A percentile compares a stretch with the other conserved stretches of the same genome.
These are phyloP conservation scores for Apaloderma vittatum DNA, from an alignment of 2,113 vertebrate genomes.

Conservation along the genomic window DNA sequence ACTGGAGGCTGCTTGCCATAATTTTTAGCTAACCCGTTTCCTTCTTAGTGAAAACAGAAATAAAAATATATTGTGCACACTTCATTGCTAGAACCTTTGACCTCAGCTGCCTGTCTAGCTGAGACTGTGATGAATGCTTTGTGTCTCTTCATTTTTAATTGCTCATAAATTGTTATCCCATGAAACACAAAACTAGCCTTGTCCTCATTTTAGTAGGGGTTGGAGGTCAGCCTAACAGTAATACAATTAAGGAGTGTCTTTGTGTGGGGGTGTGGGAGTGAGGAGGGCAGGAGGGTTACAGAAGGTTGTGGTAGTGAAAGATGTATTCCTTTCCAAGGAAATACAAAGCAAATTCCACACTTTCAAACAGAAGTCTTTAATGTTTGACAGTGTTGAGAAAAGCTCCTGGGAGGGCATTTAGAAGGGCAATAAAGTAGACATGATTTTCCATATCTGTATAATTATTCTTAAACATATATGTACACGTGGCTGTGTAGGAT, in stretches of 20 bases:
- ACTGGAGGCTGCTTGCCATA: slow-evolving; percentile 86
- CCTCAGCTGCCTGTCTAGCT: slow-evolving; percentile 86
- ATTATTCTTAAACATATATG: slow-evolving; percentile 44
- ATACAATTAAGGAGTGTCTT: slow-evolving; percentile 88
- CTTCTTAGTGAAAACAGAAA: slow-evolving; percentile 98
- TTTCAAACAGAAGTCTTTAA: slow-evolving; percentile 75
- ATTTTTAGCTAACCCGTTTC: slow-evolving; percentile 96
- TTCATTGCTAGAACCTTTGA: slow-evolving; percentile 90
- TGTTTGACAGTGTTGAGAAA: slow-evolving; percentile 69
- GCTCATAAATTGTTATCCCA: slow-evolving; percentile 99
- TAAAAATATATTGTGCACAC: slow-evolving; percentile 99
- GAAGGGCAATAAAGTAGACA: slow-evolving; percentile 69
- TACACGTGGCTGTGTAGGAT: not conserved
- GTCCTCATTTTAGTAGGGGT: slow-evolving; percentile 90
- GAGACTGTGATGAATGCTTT: slow-evolving; percentile 93
- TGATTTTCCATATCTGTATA: slow-evolving; percentile 57
- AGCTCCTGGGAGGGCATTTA: slow-evolving; percentile 74
- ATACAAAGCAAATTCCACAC: slow-evolving; percentile 76
- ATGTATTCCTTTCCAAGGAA: slow-evolving; percentile 76
- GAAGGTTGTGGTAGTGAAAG: slow-evolving; percentile 78
- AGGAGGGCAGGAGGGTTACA: slow-evolving; percentile 77
- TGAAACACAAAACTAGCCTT: slow-evolving; percentile 94
- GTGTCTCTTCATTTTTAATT: slow-evolving; percentile 96
- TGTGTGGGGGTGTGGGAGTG: slow-evolving; percentile 81
- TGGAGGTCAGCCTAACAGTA: slow-evolving; percentile 90